Conservation (phyloP, 2,888 invertebrate genomes). For the Apodemia mormo region DNA sequence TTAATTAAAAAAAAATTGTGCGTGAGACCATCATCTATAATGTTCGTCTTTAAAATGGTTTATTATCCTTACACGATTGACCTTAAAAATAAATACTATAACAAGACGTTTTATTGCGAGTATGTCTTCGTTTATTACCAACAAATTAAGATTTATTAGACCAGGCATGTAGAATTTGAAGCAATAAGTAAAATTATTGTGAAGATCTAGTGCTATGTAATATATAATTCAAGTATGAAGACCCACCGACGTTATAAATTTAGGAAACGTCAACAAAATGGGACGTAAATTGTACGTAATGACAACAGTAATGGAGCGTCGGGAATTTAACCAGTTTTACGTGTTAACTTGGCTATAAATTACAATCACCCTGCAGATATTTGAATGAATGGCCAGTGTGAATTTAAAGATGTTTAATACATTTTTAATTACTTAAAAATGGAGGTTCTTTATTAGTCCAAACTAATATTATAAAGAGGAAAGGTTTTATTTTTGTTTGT, state of each 20-base stretch:
- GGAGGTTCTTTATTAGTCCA: no score
- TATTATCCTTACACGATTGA: no score
- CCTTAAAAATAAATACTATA: background rate
- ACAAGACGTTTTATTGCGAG: background rate
- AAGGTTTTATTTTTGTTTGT: no score
- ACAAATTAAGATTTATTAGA: background rate
- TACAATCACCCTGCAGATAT: conserved; percentile 1
- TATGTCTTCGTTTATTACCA: background rate
- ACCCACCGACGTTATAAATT: conserved; percentile 7
- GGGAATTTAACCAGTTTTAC: conserved; percentile 6
- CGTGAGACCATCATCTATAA: no score
- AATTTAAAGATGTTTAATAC: background rate
- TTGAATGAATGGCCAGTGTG: background rate
- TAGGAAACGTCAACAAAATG: conserved; percentile 14
- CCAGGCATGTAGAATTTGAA: background rate
- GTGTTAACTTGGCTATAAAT: conserved; percentile 7
- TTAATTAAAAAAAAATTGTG: no score
- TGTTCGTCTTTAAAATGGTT: no score
- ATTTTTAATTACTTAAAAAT: background rate
- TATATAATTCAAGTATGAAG: conserved; percentile 13
- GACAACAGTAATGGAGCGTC: conserved; percentile 7
- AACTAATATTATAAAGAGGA: no score
- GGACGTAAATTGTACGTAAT: conserved; percentile 16
- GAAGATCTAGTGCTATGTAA: background rate
- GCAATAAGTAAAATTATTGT: conserved; percentile 4